Evolutionary conservation across 2,113 vertebrate genomes (phyloP).

Genomic region (Sorex fumeus): DNA sequence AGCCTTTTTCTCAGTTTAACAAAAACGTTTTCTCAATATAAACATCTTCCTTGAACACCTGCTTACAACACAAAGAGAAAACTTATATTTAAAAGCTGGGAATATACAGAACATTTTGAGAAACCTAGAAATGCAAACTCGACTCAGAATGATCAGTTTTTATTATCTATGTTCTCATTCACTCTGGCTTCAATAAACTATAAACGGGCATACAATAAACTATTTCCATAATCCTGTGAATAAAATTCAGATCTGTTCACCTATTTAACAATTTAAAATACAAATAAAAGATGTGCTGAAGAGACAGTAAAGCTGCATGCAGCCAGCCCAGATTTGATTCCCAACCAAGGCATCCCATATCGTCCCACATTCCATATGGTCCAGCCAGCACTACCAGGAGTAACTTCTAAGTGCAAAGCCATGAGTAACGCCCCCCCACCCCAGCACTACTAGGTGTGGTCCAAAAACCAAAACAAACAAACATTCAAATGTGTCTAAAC

Average conservation of each 20-base stretch:
- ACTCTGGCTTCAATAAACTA: constrained; percentile 2
- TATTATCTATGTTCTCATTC: constrained; percentile 34
- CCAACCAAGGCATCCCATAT: too few relatives aligned
- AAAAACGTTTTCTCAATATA: constrained; percentile 42
- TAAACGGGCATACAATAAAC: background rate
- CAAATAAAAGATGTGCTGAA: background rate
- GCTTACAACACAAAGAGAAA: constrained; percentile 6
- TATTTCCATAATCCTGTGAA: constrained; percentile 35
- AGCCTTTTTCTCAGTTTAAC: background rate
- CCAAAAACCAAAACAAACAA: too few relatives aligned
- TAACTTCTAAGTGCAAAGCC: too few relatives aligned
- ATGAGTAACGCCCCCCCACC: too few relatives aligned
- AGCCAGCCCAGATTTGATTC: too few relatives aligned
- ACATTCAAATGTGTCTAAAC: too few relatives aligned
- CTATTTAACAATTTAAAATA: constrained; percentile 31
- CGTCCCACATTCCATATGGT: too few relatives aligned
- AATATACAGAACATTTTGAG: constrained; percentile 3
- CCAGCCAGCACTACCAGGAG: too few relatives aligned
- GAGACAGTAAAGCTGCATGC: too few relatives aligned
- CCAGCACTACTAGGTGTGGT: too few relatives aligned
- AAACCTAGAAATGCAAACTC: constrained; percentile 34
- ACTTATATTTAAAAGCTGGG: background rate
- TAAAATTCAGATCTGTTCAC: constrained; percentile 41
- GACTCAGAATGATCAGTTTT: constrained; percentile 3
- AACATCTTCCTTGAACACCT: constrained; percentile 49